These are phyloP conservation scores for Agrochola litura DNA, from an alignment of 2,888 invertebrate species.

Conservation along the genomic window DNA sequence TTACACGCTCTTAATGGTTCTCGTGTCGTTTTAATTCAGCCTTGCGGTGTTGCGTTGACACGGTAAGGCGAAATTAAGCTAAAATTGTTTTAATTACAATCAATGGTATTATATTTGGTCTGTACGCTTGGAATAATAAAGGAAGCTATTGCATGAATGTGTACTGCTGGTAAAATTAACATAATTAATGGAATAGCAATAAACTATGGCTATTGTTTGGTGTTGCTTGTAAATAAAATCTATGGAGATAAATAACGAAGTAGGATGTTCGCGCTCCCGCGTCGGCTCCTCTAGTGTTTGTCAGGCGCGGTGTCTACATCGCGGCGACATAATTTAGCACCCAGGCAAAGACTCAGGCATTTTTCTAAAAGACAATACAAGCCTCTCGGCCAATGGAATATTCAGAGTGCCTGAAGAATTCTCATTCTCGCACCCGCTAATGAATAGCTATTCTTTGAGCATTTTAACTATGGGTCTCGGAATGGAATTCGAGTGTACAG, in stretches of 20 bases:
- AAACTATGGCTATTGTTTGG: slow-evolving; percentile 73
- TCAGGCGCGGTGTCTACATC: slow-evolving; percentile 76
- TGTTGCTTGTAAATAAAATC: slow-evolving; percentile 77
- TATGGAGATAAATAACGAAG: slow-evolving; percentile 81
- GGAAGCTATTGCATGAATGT: slow-evolving; percentile 50
- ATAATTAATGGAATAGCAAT: slow-evolving; percentile 72
- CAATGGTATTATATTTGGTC: slow-evolving; percentile 64
- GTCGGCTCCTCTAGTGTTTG: slow-evolving; percentile 73
- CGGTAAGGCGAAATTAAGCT: slow-evolving; percentile 76
- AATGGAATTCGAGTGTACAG: slow-evolving; percentile 90
- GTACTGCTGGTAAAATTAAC: slow-evolving; percentile 50
- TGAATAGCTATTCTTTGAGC: slow-evolving; percentile 90
- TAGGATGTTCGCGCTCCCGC: slow-evolving; percentile 75
- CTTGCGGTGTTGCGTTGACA: slow-evolving; percentile 79
- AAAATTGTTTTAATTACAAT: slow-evolving; percentile 65
- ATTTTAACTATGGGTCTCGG: slow-evolving; percentile 90
- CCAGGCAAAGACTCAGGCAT: slow-evolving; percentile 81
- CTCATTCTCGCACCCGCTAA: slow-evolving; percentile 90
- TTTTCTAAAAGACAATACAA: slow-evolving; percentile 90
- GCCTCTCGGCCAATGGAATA: slow-evolving; percentile 85
- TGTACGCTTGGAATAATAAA: slow-evolving; percentile 53
- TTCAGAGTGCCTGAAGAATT: slow-evolving; percentile 89
- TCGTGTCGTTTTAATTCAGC: slow-evolving; percentile 86
- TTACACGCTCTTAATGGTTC: slow-evolving; percentile 88
- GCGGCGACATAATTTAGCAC: slow-evolving; percentile 86